Evolutionary conservation across 2,113 vertebrate species (phyloP).

Genomic region (Circaetus gallicus): DNA sequence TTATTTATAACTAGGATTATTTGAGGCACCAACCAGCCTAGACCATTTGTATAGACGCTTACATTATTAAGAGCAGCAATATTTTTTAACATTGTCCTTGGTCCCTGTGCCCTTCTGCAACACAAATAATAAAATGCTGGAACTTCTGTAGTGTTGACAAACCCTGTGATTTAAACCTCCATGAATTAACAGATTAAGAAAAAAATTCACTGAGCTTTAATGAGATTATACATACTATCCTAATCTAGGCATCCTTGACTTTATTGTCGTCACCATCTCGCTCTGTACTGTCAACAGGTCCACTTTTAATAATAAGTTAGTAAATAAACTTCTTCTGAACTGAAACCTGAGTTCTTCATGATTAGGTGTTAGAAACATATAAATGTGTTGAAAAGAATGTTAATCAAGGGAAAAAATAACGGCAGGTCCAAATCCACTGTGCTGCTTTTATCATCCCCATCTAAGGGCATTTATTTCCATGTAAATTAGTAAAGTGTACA

Average conservation of each 20-base stretch:
- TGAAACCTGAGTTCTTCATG: background rate
- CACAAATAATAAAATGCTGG: background rate
- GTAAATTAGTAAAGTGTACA: background rate
- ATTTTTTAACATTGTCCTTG: background rate
- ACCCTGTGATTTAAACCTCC: background rate
- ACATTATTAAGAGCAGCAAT: background rate
- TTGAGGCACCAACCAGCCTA: constrained; percentile 8
- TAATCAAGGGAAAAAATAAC: background rate
- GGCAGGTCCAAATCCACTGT: background rate
- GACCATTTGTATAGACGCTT: background rate
- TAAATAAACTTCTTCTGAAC: background rate
- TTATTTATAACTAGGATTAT: constrained; percentile 55
- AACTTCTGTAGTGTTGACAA: background rate
- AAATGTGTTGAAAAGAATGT: background rate
- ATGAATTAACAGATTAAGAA: background rate
- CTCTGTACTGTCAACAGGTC: background rate
- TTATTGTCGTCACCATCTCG: background rate
- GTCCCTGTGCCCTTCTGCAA: background rate
- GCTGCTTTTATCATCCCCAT: background rate
- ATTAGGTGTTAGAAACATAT: background rate
- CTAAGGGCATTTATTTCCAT: background rate
- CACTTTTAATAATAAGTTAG: background rate
- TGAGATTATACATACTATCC: background rate
- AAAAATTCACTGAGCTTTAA: background rate
- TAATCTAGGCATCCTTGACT: background rate